These are phyloP conservation scores for Hippocampus guttulatus DNA, from an alignment of 2,113 vertebrate genomes.

Conservation along the genomic window DNA sequence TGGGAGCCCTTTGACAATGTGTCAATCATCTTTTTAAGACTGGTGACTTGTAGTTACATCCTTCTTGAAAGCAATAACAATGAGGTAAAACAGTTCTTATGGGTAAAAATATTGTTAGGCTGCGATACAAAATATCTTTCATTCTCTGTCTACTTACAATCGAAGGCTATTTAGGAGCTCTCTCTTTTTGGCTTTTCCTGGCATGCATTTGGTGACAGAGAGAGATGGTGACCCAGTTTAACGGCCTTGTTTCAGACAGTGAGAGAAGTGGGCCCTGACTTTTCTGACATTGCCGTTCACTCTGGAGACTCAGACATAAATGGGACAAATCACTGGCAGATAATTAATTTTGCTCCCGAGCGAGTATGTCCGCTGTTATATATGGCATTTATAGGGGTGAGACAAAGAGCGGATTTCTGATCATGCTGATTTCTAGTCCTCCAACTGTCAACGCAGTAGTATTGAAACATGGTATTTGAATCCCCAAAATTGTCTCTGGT, in stretches of 20 bases:
- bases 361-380: constrained; percentile 44
- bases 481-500: background rate
- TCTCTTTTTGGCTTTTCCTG: constrained; percentile 20
- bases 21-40: background rate
- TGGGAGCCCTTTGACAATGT: background rate
- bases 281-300: constrained; percentile 58
- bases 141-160: background rate
- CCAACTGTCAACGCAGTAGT: background rate
- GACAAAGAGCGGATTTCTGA: constrained; percentile 6
- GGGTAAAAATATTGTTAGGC: background rate
- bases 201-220: constrained; percentile 14
- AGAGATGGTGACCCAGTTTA: constrained; percentile 62
- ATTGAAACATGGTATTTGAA: background rate
- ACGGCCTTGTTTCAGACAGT: constrained; percentile 64
- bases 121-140: background rate
- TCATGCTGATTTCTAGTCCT: background rate
- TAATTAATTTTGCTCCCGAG: constrained; percentile 67
- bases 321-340: constrained; percentile 62
- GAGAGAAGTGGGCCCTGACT: constrained; percentile 58
- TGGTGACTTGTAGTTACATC: background rate
- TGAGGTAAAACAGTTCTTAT: background rate
- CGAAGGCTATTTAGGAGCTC: constrained; percentile 7
- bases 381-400: constrained; percentile 35
- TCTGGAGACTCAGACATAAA: constrained; percentile 61
- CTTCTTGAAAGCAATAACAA: background rate